Base-by-base conservation (phyloP, 2,113 vertebrate species). In the Ochotona princeps region DNA sequence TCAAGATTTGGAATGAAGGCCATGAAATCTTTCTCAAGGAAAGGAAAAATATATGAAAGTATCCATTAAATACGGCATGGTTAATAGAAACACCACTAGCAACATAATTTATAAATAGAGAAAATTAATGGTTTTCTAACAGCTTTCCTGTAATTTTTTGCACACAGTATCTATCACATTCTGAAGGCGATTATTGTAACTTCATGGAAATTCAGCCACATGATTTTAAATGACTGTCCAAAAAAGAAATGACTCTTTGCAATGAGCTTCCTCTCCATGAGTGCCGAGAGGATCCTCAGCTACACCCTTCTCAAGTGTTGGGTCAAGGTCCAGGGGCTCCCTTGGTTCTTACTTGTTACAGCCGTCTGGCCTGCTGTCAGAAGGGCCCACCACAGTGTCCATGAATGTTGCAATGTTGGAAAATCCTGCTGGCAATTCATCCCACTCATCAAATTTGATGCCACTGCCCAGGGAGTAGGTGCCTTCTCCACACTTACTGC, bases 361-460 rank as follows among this genome's bases (percentile, higher is more conserved):
- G 97, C 98, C 98, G 78, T 98, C 96, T 0, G 97, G 98, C 96
- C 97, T 98, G 49, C 86, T 95, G 89, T 98, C 98, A 0, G 98
- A 95, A 0, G 98, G 98, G 0, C 96, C 98, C 17, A 98, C 97
- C 0, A 98, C 95, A 0, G 97, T 98, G 96, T 99, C 99, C 98
- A 99, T 98, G 93, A 98, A 99, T 0, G 99, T 99, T 0, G 99
- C 99, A 94, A 99, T 95, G 2, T 99, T 99, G 96, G 98, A 99
- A 98, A 99, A 99, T 94, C 99, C 99, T 70, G 98, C 96, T 0
- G 99, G 99, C 93, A 99, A 97, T 91, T 98, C 98, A 89, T 99
- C 99, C 99, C 99, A 99, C 91, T 99, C 99, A 2, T 99, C 99
- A 84, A 99, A 99, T 94, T 99, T 99, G 96, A 99, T 98, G 32